A percentile compares a stretch with the other conserved stretches of the same genome.
Conservation (phyloP, 92 coral and sea anemone genomes). For the Phenganax subtilis region DNA sequence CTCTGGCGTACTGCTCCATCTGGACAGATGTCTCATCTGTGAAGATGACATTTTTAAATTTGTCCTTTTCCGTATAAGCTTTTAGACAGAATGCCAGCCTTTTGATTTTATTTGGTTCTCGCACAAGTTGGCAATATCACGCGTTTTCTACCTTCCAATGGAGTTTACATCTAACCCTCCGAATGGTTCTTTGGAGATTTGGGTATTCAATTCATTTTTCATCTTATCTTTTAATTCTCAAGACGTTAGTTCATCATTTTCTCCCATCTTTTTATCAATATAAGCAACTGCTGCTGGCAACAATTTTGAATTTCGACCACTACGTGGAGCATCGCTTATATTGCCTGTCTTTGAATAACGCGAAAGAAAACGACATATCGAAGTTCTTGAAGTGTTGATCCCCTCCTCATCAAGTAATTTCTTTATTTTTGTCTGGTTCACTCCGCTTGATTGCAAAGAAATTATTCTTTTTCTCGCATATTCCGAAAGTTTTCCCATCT, state of each 20-base stretch:
- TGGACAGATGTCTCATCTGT: conserved; percentile 39
- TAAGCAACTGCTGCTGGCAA: background rate
- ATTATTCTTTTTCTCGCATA: no score
- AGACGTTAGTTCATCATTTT: background rate
- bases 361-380: no score
- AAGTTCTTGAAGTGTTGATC: no score
- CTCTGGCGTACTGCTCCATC: conserved; percentile 36
- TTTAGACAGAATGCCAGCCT: conserved; percentile 37
- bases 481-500: no score
- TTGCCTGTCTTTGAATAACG: no score
- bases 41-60: conserved; percentile 37
- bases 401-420: no score
- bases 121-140: conserved; percentile 16
- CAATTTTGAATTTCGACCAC: background rate
- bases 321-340: background rate
- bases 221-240: background rate
- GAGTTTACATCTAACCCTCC: background rate
- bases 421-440: no score
- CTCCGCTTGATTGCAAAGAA: no score
- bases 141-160: conserved; percentile 36
- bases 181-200: background rate
- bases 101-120: conserved; percentile 34
- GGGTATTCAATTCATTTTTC: background rate
- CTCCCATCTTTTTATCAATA: background rate
- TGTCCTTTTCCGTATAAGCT: conserved; percentile 12